phyloP scores from a whole-genome alignment of 2,888 invertebrate species.

The Antheraea yamamai region DNA sequence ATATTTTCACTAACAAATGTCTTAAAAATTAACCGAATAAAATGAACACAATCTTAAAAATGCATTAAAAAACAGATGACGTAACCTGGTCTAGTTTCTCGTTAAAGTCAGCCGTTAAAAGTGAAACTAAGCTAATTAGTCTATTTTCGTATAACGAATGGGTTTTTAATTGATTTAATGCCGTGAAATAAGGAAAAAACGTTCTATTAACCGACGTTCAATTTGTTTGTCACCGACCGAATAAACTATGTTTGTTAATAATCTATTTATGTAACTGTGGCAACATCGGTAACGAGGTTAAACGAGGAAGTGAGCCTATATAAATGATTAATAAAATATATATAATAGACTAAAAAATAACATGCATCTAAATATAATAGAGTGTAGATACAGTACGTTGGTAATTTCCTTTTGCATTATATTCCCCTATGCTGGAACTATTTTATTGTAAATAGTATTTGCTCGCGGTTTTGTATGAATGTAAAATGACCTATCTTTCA shows the following conservation, averaged over 20 bases:
- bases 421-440: too few relatives aligned
- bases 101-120: conserved; percentile 44
- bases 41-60: conserved; percentile 9
- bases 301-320: neutral
- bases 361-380: neutral
- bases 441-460: too few relatives aligned
- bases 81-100: conserved; percentile 37
- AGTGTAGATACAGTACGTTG: too few relatives aligned
- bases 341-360: neutral
- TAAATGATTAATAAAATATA: neutral
- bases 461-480: too few relatives aligned
- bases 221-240: conserved; percentile 29
- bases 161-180: conserved; percentile 57
- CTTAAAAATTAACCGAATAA: neutral
- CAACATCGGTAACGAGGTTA: neutral
- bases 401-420: too few relatives aligned
- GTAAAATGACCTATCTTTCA: too few relatives aligned
- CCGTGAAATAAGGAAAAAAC: conserved; percentile 57
- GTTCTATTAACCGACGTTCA: conserved; percentile 34
- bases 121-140: conserved; percentile 57
- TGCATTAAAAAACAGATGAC: conserved; percentile 31
- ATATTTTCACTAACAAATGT: neutral
- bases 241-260: conserved; percentile 9
- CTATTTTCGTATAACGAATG: conserved; percentile 59
- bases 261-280: conserved; percentile 8